A percentile compares a stretch with the other conserved stretches of the same genome.
phyloP scores from a whole-genome alignment of 2,888 invertebrate species.

The Drosophila anomalata region DNA sequence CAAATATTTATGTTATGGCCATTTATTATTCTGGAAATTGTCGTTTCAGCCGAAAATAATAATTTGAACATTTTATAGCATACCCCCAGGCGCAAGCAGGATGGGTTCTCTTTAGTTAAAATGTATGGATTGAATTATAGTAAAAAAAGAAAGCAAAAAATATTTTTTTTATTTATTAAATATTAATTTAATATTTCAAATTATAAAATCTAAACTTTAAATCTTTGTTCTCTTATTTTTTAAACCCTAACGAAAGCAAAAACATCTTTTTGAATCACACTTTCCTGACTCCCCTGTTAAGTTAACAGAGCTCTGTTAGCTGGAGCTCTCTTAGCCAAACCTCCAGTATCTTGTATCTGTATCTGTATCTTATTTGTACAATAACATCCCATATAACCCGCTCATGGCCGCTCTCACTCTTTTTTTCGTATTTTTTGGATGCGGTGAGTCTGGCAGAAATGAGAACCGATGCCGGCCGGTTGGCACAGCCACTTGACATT shows the following conservation, averaged over 20 bases:
- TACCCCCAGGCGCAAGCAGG: neutral
- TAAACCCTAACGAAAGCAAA: too few relatives aligned
- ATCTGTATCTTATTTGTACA: slow-evolving; percentile 27
- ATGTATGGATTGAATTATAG: too few relatives aligned
- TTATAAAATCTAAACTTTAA: too few relatives aligned
- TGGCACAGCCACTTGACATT: slow-evolving; percentile 37
- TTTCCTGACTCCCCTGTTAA: too few relatives aligned
- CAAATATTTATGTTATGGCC: neutral
- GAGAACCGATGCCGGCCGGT: slow-evolving; percentile 37
- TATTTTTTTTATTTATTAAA: too few relatives aligned
- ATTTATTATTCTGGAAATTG: neutral
- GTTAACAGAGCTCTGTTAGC: slow-evolving; percentile 2
- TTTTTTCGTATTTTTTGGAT: neutral
- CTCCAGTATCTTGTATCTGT: slow-evolving; percentile 15
- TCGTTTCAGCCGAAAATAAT: neutral
- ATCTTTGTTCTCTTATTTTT: too few relatives aligned
- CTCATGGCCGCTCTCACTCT: slow-evolving; percentile 30
- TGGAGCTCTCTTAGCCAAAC: slow-evolving; percentile 15
- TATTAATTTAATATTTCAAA: too few relatives aligned
- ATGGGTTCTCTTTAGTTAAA: too few relatives aligned
- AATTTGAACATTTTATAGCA: neutral
- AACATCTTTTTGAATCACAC: too few relatives aligned
- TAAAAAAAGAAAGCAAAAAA: too few relatives aligned
- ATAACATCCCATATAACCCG: slow-evolving; percentile 21
- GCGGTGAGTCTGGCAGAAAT: slow-evolving; percentile 7